These are phyloP conservation scores for Trachelus iudaicus DNA, from an alignment of 2,888 invertebrate species.

Conservation along the genomic window DNA sequence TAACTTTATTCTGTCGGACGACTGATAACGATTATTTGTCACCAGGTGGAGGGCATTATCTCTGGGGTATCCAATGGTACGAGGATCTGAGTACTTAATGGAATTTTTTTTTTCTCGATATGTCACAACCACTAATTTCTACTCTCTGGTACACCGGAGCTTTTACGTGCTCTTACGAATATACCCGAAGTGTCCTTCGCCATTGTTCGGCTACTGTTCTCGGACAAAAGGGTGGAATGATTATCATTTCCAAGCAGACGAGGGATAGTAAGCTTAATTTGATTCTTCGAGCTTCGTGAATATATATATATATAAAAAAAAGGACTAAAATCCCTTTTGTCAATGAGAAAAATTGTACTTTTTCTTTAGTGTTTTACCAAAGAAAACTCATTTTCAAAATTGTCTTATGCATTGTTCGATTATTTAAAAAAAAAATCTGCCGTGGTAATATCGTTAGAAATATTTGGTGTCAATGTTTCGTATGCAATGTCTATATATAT, in stretches of 20 bases:
- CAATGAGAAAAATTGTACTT: neutral
- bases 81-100: neutral
- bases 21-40: neutral
- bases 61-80: neutral
- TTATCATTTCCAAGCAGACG: neutral
- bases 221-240: neutral
- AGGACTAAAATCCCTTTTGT: neutral
- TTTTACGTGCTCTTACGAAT: neutral
- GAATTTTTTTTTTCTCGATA: neutral
- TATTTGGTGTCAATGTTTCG: no score
- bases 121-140: neutral
- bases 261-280: neutral
- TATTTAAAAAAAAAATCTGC: no score
- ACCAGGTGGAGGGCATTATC: neutral
- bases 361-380: neutral
- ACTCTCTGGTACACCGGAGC: neutral
- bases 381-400: neutral
- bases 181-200: neutral
- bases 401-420: no score
- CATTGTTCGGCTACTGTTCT: neutral
- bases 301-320: neutral
- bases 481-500: no score
- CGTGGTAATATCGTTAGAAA: no score
- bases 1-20: neutral
- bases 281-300: neutral